Evolutionary conservation across 2,888 invertebrate genomes (phyloP), one percentile per base, ranked within the genome.

Genomic region (Cephus runcator): DNA sequence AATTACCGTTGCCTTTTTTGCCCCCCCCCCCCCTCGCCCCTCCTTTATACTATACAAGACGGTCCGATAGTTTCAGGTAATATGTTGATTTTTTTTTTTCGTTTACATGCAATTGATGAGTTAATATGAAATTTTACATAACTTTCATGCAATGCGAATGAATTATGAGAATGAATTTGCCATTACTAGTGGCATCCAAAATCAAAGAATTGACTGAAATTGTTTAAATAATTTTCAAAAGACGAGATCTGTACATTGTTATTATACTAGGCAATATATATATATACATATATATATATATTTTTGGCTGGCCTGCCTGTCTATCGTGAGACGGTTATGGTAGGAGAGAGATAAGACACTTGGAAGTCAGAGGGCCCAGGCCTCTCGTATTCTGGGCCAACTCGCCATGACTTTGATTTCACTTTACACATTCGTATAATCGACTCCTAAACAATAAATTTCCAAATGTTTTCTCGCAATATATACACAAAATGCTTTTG

Each of bases 271-370:
- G 40, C 40, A 34, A 73, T 76, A 31, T 31, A 36, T 56, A 68
- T 30, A 35, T 75, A 15, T 68, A 30, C 68, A 73, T 73, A 34
- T 33, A 77, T 69, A 69, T 75, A 71, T 69, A 69, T 73, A 56
- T 76, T 69, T 74, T 69, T 73, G 76, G 79, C 83, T 76, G 76
- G 79, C 83, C 87, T 84, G 85, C 85, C 86, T 85, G 85, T 85
- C 85, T 85, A 85, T 87, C 84, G 82, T 87, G 84, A 87, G 85
- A 90, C 87, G 85, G 85, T 85, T 87, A 88, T 83, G 84, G 85
- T 83, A 88, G 83, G 81, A 85, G 85, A 87, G 83, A 88, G 85
- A 87, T 90, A 89, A 89, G 89, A 90, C 90, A 89, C 89, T 89
- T 90, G 87, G 88, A 90, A 90, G 90, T 90, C 87, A 85, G 87